phyloP scores from a whole-genome alignment of 1,140 invertebrate species.

The Drosophila malerkotliana region DNA sequence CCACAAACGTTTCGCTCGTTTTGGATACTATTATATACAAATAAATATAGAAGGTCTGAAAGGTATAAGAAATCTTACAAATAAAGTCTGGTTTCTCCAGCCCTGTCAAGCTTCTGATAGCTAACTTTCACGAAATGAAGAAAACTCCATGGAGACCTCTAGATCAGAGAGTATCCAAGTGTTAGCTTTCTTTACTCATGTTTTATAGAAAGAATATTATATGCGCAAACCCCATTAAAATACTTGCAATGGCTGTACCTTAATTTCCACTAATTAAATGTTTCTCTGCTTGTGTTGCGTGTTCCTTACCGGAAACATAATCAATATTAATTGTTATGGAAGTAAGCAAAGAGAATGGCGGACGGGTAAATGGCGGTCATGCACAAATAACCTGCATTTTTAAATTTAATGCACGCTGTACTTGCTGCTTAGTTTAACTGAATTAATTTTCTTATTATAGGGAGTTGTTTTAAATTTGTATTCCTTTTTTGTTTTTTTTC shows the following conservation, averaged over 20 bases:
- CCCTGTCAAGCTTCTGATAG: too few species aligned
- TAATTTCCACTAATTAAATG: conserved; percentile 50
- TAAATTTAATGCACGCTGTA: conserved; percentile 59
- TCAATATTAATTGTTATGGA: conserved; percentile 42
- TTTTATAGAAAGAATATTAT: conserved; percentile 1
- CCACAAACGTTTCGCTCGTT: too few species aligned
- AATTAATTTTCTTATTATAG: not conserved
- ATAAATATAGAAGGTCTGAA: too few species aligned
- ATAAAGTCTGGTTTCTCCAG: too few species aligned
- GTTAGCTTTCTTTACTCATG: not conserved
- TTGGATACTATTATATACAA: too few species aligned
- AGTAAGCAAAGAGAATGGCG: not conserved
- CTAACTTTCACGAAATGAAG: too few species aligned
- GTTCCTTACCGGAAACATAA: conserved; percentile 41
- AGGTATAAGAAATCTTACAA: too few species aligned
- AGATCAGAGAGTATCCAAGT: too few species aligned
- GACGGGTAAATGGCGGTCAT: conserved; percentile 24
- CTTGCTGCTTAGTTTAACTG: conserved; percentile 9
- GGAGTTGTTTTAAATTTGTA: not conserved
- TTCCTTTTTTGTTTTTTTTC: not conserved
- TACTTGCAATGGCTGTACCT: conserved; percentile 3
- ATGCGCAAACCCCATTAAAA: conserved; percentile 5
- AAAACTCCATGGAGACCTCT: too few species aligned
- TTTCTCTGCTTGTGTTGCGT: conserved; percentile 4
- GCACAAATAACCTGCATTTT: conserved; percentile 52